Evolutionary conservation across 2,888 invertebrate species (phyloP), one percentile per base, ranked within the genome.

Genomic region (Atrina japonica): DNA sequence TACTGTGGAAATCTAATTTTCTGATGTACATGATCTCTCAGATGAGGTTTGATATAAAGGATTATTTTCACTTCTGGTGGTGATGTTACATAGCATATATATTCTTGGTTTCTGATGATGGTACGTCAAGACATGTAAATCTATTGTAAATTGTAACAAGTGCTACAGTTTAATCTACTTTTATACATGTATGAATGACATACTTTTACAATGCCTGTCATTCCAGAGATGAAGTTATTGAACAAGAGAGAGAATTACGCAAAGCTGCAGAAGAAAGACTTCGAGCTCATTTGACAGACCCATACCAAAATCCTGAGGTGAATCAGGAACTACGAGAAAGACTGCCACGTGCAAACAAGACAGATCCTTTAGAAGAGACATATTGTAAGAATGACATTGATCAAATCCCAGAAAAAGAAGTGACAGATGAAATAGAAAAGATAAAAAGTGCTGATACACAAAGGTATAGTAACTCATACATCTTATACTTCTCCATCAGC

Each of bases 271-370:
- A 87, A 61, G 68, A 81, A 1, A 69, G 75, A 35, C 70, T 88
- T 27, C 78, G 84, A 58, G 47, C 70, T 9, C 74, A 80, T 59
- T 65, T 87, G 29, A 83, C 83, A 45, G 87, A 89, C 75, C 84
- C 88, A 75, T 89, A 88, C 60, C 71, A 78, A 11, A 84, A 80
- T 65, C 83, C 86, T 2, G 81, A 85, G 23, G 87, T 89, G 23
- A 88, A 81, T 25, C 78, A 83, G 35, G 89, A 89, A 65, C 75
- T 89, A 21, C 75, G 84, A 30, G 74, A 84, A 9, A 77, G 88
- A 35, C 82, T 89, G n/a, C 88, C 88, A 0, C 76, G 83, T 11
- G 86, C 88, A 1, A 83, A 80, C 47, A 86, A 83, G 70, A 53
- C 75, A 11, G 83, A 85, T 67, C 79, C 80, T 16, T 70, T 81